Conservation (phyloP, 2,797 vertebrate species). For the Emydoidea blandingii region DNA sequence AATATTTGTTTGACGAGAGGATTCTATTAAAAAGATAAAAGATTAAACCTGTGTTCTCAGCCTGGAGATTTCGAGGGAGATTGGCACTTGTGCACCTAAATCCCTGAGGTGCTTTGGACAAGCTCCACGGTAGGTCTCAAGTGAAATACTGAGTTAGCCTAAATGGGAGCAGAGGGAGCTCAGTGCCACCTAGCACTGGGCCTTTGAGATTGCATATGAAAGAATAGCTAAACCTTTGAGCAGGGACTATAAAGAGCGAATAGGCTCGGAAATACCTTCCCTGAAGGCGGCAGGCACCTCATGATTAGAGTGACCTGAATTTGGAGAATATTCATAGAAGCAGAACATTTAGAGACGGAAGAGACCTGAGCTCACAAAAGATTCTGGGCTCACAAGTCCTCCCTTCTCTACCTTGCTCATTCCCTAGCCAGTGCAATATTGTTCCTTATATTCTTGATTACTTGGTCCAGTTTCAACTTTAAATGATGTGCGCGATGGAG, state of each 20-base stretch:
- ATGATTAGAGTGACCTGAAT: background rate
- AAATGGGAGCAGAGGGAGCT: background rate
- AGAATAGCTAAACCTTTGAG: background rate
- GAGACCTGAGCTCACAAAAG: background rate
- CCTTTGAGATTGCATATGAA: background rate
- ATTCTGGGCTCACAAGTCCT: background rate
- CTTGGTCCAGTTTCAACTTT: conserved; percentile 16
- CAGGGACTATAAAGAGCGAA: conserved; percentile 7
- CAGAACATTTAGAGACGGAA: background rate
- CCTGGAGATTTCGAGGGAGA: background rate
- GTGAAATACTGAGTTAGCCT: background rate
- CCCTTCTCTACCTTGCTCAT: background rate
- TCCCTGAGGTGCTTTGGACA: background rate
- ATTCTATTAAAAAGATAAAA: background rate
- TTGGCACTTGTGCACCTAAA: background rate
- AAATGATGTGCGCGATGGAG: background rate
- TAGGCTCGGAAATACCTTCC: conserved; percentile 16
- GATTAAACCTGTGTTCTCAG: background rate
- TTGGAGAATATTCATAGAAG: too few species aligned
- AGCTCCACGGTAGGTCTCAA: background rate
- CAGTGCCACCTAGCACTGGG: background rate
- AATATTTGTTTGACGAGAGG: background rate
- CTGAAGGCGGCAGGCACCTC: conserved; percentile 14
- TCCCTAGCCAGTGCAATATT: conserved; percentile 22
- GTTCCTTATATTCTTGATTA: background rate